Percentiles rank a stretch among this genome's conserved stretches.
Evolutionary conservation across 2,797 vertebrate genomes (phyloP).

Genomic region (Leptatherina wallacei): DNA sequence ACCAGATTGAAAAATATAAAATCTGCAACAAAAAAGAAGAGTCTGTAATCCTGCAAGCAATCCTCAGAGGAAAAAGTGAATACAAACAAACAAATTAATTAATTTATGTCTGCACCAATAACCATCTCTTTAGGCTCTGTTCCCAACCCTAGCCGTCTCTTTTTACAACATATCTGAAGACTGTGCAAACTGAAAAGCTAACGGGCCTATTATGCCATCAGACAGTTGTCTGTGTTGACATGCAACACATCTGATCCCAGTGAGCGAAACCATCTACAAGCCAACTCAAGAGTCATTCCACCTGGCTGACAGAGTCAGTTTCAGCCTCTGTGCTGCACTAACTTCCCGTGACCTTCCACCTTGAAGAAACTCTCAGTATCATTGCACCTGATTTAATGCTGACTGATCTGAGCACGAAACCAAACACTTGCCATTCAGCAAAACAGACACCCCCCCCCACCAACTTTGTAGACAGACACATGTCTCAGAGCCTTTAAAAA

Average conservation of each 20-base stretch:
- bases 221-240: background rate
- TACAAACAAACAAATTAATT: background rate
- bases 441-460: conserved; percentile 53
- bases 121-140: background rate
- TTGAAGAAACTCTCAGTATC: conserved; percentile 54
- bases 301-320: conserved; percentile 31
- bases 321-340: conserved; percentile 27
- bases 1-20: background rate
- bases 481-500: conserved; percentile 22
- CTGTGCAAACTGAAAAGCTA: background rate
- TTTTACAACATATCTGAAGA: background rate
- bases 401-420: conserved; percentile 72
- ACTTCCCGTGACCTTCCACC: conserved; percentile 67
- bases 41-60: background rate
- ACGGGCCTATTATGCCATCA: background rate
- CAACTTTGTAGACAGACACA: conserved; percentile 30
- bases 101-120: background rate
- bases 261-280: conserved; percentile 10
- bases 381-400: conserved; percentile 66
- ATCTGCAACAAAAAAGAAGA: background rate
- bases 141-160: background rate
- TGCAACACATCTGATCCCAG: conserved; percentile 12
- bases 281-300: conserved; percentile 16
- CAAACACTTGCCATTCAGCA: conserved; percentile 72
- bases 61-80: background rate